These are phyloP conservation scores for Synanthedon andrenaeformis DNA, from an alignment of 2,888 invertebrate species.

Conservation along the genomic window DNA sequence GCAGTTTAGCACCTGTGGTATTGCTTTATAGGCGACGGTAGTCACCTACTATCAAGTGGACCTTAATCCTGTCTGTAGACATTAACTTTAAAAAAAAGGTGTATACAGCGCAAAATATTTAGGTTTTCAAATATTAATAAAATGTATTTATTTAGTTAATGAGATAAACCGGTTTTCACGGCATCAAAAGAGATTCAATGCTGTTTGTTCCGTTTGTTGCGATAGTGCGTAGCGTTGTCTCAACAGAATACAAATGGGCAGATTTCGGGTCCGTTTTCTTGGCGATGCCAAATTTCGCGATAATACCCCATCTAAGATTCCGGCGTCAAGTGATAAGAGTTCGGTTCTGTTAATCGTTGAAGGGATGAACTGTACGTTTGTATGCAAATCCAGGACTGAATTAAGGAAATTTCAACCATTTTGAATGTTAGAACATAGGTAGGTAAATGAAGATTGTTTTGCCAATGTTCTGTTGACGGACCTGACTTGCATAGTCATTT, in stretches of 20 bases:
- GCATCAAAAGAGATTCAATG: no score
- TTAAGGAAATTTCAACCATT: background rate
- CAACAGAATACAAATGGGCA: slow-evolving; percentile 9
- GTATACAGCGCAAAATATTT: no score
- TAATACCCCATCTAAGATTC: background rate
- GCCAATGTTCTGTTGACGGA: background rate
- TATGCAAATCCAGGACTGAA: background rate
- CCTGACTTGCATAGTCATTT: no score
- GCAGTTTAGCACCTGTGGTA: no score
- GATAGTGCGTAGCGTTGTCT: slow-evolving; percentile 2
- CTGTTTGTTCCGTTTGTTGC: background rate
- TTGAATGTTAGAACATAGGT: background rate
- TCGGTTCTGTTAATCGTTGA: background rate
- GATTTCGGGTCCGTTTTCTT: slow-evolving; percentile 5
- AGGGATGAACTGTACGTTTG: background rate
- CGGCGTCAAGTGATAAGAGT: background rate
- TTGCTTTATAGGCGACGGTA: no score
- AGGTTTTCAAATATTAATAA: no score
- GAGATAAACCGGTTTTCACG: no score
- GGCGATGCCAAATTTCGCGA: background rate
- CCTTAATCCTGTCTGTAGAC: no score
- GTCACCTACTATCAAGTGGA: no score
- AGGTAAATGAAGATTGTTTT: background rate
- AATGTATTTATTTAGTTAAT: no score
- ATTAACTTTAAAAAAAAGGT: no score